Base-by-base conservation (phyloP, 2,797 vertebrate genomes). In the Phrynocephalus vlangalii region DNA sequence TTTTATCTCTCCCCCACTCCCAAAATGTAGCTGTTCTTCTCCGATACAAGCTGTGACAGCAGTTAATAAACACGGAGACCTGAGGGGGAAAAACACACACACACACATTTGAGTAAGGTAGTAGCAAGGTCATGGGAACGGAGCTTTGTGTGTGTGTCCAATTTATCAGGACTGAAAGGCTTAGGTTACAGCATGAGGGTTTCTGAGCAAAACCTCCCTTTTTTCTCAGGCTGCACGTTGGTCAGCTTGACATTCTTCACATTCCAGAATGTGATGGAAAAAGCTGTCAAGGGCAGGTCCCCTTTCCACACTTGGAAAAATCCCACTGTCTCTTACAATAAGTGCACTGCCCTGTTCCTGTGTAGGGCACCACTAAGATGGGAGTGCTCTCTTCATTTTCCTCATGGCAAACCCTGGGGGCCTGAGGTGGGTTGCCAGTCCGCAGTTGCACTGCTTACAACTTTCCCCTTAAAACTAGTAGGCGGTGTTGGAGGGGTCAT, bases 91-190 rank as follows among this genome's bases (percentile, higher is more conserved):
- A 63, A 15, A 16, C 60, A 63, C 60, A 63, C 60, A 52, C 52
- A 56, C 10, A 68, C 63, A n/a, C n/a, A 77, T 91, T 13, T 85
- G 88, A 85, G 83, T 81, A 85, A 92, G 88, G 87, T 90, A 82
- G 68, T 90, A 81, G 92, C 88, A 95, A 94, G 96, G 96, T 97
- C 97, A 93, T 97, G 97, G 95, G 97, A 98, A 97, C 96, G 92
- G 92, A 22, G 38, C 75, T 5, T n/a, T 94, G 91, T 94, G 91
- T 86, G 80, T 94, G 80, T 88, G 87, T 92, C 93, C 94, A 88
- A 92, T 94, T 94, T 95, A 94, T 96, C 94, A 96, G 91, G 95
- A 95, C 95, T 78, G 63, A 90, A 94, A 92, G 95, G 95, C 90
- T 97, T 88, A 95, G 94, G 96, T 97, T 98, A 97, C 97, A 95